A percentile compares a stretch with the other conserved stretches of the same genome.
These are phyloP conservation scores for Carterocephalus palaemon DNA, from an alignment of 2,888 invertebrate species.

Conservation along the genomic window DNA sequence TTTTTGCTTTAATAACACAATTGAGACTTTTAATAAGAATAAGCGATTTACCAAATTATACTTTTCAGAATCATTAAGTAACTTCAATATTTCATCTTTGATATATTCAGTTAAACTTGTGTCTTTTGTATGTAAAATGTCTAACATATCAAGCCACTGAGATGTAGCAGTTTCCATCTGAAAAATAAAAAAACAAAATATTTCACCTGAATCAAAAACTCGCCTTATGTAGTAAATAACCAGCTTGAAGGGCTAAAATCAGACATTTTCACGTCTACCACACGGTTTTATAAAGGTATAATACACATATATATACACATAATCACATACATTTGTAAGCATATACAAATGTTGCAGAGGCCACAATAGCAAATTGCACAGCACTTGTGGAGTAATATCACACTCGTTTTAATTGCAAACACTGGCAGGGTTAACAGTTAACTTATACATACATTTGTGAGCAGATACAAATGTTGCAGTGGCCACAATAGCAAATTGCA, in stretches of 20 bases:
- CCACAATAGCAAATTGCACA: conserved; percentile 47
- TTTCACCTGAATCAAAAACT: background rate
- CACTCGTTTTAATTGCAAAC: no score
- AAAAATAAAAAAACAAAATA: conserved; percentile 25
- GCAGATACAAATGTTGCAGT: no score
- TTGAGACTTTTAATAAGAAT: conserved; percentile 41
- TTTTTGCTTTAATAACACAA: conserved; percentile 43
- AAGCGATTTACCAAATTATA: conserved; percentile 27
- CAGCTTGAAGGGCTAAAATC: no score
- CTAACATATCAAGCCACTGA: conserved; percentile 48
- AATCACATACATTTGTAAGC: conserved; percentile 48
- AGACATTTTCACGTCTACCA: no score
- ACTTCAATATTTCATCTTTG: conserved; percentile 33
- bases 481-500: no score
- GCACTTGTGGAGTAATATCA: conserved; percentile 28
- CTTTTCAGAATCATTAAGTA: conserved; percentile 22
- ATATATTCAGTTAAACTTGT: conserved; percentile 29
- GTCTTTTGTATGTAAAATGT: conserved; percentile 33
- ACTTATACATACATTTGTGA: no score
- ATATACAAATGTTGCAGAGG: conserved; percentile 44
- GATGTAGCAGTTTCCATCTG: conserved; percentile 45
- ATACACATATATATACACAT: no score
- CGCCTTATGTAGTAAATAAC: no score
- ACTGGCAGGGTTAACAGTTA: no score
- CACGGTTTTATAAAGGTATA: no score